These are phyloP conservation scores for Erynnis tages DNA, from an alignment of 2,888 invertebrate genomes.

Conservation along the genomic window DNA sequence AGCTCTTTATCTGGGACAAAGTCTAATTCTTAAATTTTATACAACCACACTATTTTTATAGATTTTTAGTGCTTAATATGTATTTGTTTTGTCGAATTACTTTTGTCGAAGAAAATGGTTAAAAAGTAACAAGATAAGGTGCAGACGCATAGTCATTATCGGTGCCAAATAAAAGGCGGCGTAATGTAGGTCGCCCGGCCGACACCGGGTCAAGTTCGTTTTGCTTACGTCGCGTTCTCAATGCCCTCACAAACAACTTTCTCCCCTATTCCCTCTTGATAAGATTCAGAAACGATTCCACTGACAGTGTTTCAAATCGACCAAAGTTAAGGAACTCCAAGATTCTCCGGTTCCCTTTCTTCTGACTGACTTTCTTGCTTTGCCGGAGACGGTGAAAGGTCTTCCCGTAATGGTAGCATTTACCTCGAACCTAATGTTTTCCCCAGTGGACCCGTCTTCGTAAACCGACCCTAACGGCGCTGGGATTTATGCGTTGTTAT, in stretches of 20 bases:
- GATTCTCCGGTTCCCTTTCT: constrained; percentile 1
- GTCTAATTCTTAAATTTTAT: too few species aligned
- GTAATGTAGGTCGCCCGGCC: constrained; percentile 42
- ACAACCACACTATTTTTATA: too few species aligned
- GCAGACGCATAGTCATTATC: constrained; percentile 32
- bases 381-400: background rate
- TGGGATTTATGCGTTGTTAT: background rate
- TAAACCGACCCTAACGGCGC: background rate
- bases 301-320: background rate
- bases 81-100: too few species aligned
- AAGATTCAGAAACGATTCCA: background rate
- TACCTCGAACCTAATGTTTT: background rate
- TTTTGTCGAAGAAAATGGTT: too few species aligned
- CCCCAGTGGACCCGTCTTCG: background rate
- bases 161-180: constrained; percentile 41
- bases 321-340: background rate
- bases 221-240: constrained; percentile 25
- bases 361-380: constrained; percentile 1
- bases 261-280: constrained; percentile 1
- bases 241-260: constrained; percentile 16
- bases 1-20: too few species aligned
- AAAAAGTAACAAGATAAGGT: constrained; percentile 15
- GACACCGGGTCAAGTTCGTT: constrained; percentile 56
- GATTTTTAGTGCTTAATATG: too few species aligned
- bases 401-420: background rate